phyloP scores from a whole-genome alignment of 2,888 invertebrate species.

The Ichneumoninae sp. region DNA sequence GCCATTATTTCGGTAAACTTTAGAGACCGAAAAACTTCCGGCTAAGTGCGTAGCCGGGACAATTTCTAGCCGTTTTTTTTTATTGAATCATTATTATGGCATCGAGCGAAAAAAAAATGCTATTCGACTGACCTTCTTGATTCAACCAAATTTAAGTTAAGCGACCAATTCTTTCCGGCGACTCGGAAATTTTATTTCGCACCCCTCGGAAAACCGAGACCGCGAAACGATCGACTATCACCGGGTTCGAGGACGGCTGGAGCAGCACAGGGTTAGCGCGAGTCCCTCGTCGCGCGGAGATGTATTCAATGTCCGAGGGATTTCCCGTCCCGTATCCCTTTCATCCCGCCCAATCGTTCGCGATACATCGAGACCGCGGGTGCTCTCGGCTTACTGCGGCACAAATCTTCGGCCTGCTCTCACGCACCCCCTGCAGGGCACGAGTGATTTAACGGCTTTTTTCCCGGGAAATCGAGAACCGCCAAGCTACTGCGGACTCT shows the following conservation, averaged over 20 bases:
- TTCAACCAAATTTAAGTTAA: background rate
- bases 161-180: background rate
- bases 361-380: conserved; percentile 78
- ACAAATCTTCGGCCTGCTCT: conserved; percentile 65
- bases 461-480: conserved; percentile 75
- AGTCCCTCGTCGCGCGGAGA: conserved; percentile 71
- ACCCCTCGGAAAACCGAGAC: conserved; percentile 46
- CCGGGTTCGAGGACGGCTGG: conserved; percentile 25
- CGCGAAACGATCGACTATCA: conserved; percentile 60
- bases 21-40: background rate
- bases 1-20: background rate
- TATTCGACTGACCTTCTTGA: background rate
- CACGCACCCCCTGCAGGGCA: conserved; percentile 64
- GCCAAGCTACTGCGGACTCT: conserved; percentile 75
- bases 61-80: background rate
- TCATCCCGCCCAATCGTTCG: conserved; percentile 83
- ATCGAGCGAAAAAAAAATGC: conserved; percentile 1
- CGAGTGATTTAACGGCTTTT: conserved; percentile 82
- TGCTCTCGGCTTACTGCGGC: conserved; percentile 73
- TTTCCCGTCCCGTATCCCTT: conserved; percentile 76
- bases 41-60: background rate
- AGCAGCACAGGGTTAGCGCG: conserved; percentile 24
- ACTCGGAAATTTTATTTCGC: conserved; percentile 29
- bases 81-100: background rate
- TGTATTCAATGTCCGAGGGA: conserved; percentile 76